Base-by-base conservation (phyloP, 2,113 vertebrate species). In the Poeciliopsis prolifica region DNA sequence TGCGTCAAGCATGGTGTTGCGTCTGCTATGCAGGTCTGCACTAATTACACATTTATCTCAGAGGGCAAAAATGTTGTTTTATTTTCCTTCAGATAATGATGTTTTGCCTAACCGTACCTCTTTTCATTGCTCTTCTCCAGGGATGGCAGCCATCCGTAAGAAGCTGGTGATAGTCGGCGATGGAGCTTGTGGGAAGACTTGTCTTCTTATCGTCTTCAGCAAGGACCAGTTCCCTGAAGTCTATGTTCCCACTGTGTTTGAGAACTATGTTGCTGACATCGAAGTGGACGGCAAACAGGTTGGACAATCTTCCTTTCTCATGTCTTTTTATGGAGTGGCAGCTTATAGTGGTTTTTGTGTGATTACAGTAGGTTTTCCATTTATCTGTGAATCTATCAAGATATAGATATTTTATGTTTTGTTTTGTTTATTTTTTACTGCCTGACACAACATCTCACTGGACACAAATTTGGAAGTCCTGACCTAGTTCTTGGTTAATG, bases 161-260 rank as follows among this genome's bases (percentile, higher is more conserved):
- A 99, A 99, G 92, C 93, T 99, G 93, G 98, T 99, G 86, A 99
- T 99, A 80, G 98, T 99, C 51, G 98, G 98, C 61, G 98, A 99
- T 94, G 98, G 98, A 91, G 98, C 98, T 30, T 99, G 98, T 90
- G 98, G 98, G 28, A 99, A 99, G 94, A 99, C 98, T 68, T 99
- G 98, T 90, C 96, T 99, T 88, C 95, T 99, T 81, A 99, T 99
- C 26, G 97, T 99, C 81, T 99, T 99, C 93, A 99, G 98, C 94
- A 99, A 99, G 94, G 98, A 99, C 92, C 98, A 99, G 93, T 99
- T 99, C 87, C 98, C 98, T 19, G 98, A 99, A 83, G 98, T 99
- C 19, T 99, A 99, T 37, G 98, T 99, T 63, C 98, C 98, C 81
- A 99, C 98, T 0, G 98, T 99, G 89, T 99, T 99, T 77, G 98